Percentiles rank a stretch among this genome's conserved stretches.
These are phyloP conservation scores for Aldabrachelys gigantea DNA, from an alignment of 2,113 vertebrate species.

Conservation along the genomic window DNA sequence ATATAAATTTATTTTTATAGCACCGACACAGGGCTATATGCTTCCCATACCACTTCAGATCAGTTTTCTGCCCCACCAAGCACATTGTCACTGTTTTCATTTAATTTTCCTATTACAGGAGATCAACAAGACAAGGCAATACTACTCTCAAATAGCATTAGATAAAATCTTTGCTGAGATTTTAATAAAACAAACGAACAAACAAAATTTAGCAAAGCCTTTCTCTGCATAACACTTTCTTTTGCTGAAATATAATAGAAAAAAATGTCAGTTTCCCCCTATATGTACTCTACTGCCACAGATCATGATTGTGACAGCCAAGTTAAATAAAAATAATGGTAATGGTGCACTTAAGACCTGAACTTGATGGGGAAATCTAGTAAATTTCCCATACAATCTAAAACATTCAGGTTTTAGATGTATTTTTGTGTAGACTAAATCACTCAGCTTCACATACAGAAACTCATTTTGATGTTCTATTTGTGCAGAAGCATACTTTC, in stretches of 20 bases:
- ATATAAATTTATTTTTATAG: neutral
- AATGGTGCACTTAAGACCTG: neutral
- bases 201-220: too few species aligned
- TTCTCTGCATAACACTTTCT: neutral
- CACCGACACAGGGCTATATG: neutral
- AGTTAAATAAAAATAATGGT: neutral
- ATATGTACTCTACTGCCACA: neutral
- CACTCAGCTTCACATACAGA: neutral
- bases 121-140: neutral
- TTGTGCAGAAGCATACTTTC: neutral
- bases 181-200: neutral
- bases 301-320: neutral
- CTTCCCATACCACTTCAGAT: neutral
- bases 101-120: neutral
- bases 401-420: neutral
- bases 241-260: neutral
- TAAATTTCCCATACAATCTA: neutral
- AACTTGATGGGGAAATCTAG: neutral
- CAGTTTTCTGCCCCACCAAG: neutral
- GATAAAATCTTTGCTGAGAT: neutral
- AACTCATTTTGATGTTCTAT: neutral
- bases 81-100: neutral
- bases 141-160: neutral
- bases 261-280: neutral
- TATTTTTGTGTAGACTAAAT: neutral